These are phyloP conservation scores for Kudoa iwatai DNA, from an alignment of 30 jellyfish, hydroid and myxozoan species.

Conservation along the genomic window DNA sequence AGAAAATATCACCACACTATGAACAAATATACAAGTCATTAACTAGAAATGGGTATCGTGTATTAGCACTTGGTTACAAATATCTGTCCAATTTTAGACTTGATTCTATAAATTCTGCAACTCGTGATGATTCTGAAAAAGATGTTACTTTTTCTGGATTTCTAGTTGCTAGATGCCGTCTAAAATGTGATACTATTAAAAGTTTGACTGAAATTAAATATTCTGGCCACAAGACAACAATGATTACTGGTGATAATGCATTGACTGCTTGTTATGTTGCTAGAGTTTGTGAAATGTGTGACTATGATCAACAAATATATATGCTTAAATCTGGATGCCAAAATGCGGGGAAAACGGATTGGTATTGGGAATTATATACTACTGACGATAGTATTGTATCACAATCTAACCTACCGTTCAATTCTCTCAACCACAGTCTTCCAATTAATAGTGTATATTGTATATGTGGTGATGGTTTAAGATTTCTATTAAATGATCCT, in stretches of 20 bases:
- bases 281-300: slow-evolving; percentile 16
- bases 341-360: background rate
- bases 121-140: slow-evolving; percentile 67
- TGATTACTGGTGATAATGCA: slow-evolving; percentile 96
- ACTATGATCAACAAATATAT: slow-evolving; percentile 15
- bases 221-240: slow-evolving; percentile 2
- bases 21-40: slow-evolving; percentile 33
- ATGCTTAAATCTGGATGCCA: slow-evolving; percentile 4
- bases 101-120: slow-evolving; percentile 1
- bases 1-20: slow-evolving; percentile 27
- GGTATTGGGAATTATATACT: background rate
- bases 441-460: slow-evolving; percentile 18
- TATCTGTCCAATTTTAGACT: no score
- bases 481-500: no score
- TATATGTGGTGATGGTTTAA: slow-evolving; percentile 43
- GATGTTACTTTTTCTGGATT: slow-evolving; percentile 56
- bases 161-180: slow-evolving; percentile 41
- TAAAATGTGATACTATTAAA: slow-evolving; percentile 30
- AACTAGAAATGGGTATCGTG: slow-evolving; percentile 71
- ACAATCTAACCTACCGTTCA: no score
- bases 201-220: slow-evolving; percentile 3
- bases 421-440: no score
- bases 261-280: slow-evolving; percentile 84
- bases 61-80: slow-evolving; percentile 75
- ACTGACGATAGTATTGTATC: background rate